Percentiles rank a stretch among this genome's conserved stretches.
phyloP scores from a whole-genome alignment of 2,888 invertebrate genomes.

The Glaucopsyche alexis region DNA sequence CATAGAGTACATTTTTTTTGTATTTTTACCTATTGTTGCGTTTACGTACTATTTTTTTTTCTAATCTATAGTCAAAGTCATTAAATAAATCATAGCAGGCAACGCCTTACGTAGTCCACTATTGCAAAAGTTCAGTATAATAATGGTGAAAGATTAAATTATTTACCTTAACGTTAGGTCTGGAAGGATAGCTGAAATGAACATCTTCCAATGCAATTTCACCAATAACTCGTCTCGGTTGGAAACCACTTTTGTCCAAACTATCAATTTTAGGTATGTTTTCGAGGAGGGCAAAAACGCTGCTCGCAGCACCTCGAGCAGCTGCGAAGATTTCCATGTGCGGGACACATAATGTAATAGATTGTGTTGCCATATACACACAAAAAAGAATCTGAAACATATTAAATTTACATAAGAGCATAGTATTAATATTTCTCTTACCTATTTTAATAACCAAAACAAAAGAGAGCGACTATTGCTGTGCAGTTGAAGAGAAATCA shows the following conservation, averaged over 20 bases:
- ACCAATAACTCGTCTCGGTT: constrained; percentile 81
- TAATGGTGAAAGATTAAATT: not conserved
- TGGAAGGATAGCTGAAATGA: constrained; percentile 88
- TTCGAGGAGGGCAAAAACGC: constrained; percentile 86
- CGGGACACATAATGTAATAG: constrained; percentile 86
- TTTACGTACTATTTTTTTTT: too few species aligned
- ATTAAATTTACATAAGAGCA: not conserved
- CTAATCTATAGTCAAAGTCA: too few species aligned
- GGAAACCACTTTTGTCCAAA: constrained; percentile 79
- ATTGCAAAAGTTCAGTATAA: too few species aligned
- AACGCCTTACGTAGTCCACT: too few species aligned
- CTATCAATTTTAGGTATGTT: constrained; percentile 86
- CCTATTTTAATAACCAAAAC: too few species aligned
- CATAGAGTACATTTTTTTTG: too few species aligned
- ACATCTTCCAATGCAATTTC: constrained; percentile 85
- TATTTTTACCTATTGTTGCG: too few species aligned
- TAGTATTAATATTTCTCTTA: too few species aligned
- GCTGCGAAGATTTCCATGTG: constrained; percentile 87
- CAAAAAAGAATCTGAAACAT: constrained; percentile 83
- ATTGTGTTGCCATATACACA: constrained; percentile 87
- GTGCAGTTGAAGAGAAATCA: too few species aligned
- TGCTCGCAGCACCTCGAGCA: constrained; percentile 86
- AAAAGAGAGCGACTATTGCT: too few species aligned
- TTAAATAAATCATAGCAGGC: too few species aligned
- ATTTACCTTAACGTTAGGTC: constrained; percentile 84